Percentiles rank a stretch among this genome's conserved stretches.
These are phyloP conservation scores for Perizoma flavofasciatum DNA, from an alignment of 2,888 invertebrate species.

Conservation along the genomic window DNA sequence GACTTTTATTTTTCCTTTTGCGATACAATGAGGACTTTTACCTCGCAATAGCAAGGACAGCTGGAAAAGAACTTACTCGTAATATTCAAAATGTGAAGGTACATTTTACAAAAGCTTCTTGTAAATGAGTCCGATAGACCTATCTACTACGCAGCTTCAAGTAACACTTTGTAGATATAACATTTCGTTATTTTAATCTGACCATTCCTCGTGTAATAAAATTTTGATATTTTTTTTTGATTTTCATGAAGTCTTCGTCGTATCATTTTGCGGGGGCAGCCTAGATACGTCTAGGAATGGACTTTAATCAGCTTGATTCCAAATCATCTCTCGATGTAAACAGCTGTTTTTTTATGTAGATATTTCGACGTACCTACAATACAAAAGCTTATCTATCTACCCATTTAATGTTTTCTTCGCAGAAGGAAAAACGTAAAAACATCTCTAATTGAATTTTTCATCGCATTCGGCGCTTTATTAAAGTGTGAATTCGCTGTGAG, in stretches of 20 bases:
- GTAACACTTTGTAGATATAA: no score
- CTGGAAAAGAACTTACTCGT: slow-evolving; percentile 48
- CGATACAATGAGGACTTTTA: slow-evolving; percentile 49
- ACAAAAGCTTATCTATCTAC: no score
- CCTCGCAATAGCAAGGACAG: slow-evolving; percentile 55
- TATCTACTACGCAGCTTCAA: neutral
- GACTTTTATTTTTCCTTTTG: slow-evolving; percentile 51
- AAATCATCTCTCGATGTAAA: no score
- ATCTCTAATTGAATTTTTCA: slow-evolving; percentile 75
- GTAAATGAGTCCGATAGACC: neutral
- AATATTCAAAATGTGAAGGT: slow-evolving; percentile 2
- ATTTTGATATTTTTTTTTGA: no score
- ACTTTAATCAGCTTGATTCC: no score
- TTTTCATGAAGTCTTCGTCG: no score
- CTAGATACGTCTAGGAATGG: no score
- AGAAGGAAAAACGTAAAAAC: slow-evolving; percentile 50
- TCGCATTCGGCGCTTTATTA: slow-evolving; percentile 63
- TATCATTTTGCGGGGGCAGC: no score
- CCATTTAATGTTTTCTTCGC: neutral
- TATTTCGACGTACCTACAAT: no score
- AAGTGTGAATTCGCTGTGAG: slow-evolving; percentile 59
- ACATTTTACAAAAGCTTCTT: neutral
- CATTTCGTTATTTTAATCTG: no score
- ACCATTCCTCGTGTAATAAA: no score
- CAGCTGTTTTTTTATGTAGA: no score